Base-by-base conservation (phyloP, 2,113 vertebrate genomes). In the Corythoichthys haematopterus region DNA sequence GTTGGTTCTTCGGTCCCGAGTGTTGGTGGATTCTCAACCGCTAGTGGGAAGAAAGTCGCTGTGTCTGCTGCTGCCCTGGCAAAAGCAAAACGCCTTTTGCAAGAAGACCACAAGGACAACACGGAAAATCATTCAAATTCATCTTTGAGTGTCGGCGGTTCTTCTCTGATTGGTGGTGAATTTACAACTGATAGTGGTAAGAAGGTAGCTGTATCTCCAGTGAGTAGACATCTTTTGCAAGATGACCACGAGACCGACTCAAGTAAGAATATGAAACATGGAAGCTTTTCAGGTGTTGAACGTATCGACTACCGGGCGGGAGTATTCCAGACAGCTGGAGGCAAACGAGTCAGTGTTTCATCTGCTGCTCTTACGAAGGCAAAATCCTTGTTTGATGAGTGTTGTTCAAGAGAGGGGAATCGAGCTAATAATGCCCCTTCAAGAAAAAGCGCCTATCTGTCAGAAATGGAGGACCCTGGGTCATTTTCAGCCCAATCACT, bases 241-340 rank as follows among this genome's bases (percentile, higher is more conserved):
- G 92, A 93, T 58, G 87, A 77, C 64, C 78, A 87, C 74, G 28
- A 7, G 8, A 77, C 68, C 6, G 71, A 77, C 9, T 15, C 14
- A 56, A 68, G 64, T 7, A 35, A 64, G 11, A 45, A 66, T 33
- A 40, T 3, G 4, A 40, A 28, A 43, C 36, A 46, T 47, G 57
- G 56, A 66, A 71, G 28, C 20, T 52, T 37, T 12, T 47, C 11
- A 45, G 38, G 20, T 28, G 28, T 35, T 2, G 10, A 52, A 12
- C 12, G 33, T 33, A 16, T 40, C 10, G 12, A 51, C 14, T 13
- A 20, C 37, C 43, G 38, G 8, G 4, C 71, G 53, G 81, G 77
- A 76, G 92, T 92, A 3, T 96, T 95, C 86, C 93, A 86, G 76
- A 93, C 91, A 50, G 94, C 90, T 72, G 89, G 88, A 77, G 92